phyloP scores from a whole-genome alignment of 2,888 invertebrate species.

The Heteropelma amictum region DNA sequence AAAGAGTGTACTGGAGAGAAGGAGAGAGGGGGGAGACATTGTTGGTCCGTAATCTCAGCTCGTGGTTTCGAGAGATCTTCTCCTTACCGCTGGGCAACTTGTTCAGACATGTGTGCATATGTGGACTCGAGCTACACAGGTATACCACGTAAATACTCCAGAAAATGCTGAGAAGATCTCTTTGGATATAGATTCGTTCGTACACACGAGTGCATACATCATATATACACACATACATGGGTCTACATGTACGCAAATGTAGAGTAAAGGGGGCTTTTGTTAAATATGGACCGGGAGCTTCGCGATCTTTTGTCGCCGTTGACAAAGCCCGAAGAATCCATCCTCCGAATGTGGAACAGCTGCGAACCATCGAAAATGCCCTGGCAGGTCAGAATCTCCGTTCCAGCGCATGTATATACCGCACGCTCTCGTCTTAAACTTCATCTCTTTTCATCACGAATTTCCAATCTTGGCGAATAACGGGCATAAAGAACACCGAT shows the following conservation, averaged over 20 bases:
- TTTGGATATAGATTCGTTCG: too few species aligned
- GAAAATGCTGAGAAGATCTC: slow-evolving; percentile 22
- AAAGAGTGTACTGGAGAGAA: neutral
- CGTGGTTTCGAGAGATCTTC: slow-evolving; percentile 2
- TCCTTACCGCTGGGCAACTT: neutral
- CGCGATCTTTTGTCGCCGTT: slow-evolving; percentile 70
- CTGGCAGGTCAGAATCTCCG: slow-evolving; percentile 62
- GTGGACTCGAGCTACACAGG: neutral
- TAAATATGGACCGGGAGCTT: slow-evolving; percentile 56
- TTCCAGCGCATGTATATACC: neutral
- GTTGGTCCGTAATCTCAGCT: neutral
- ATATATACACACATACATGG: too few species aligned
- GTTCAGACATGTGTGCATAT: neutral
- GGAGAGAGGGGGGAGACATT: neutral
- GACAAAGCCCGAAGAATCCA: slow-evolving; percentile 77
- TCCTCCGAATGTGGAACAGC: slow-evolving; percentile 78
- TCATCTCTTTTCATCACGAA: too few species aligned
- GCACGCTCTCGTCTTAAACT: neutral
- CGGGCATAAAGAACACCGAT: too few species aligned
- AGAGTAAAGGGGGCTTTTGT: slow-evolving; percentile 43
- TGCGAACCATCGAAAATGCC: slow-evolving; percentile 73
- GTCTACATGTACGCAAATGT: neutral
- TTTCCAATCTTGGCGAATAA: too few species aligned
- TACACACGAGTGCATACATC: too few species aligned
- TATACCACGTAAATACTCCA: neutral